These are phyloP conservation scores for Baccha elongata DNA, from an alignment of 2,888 invertebrate genomes.

Conservation along the genomic window DNA sequence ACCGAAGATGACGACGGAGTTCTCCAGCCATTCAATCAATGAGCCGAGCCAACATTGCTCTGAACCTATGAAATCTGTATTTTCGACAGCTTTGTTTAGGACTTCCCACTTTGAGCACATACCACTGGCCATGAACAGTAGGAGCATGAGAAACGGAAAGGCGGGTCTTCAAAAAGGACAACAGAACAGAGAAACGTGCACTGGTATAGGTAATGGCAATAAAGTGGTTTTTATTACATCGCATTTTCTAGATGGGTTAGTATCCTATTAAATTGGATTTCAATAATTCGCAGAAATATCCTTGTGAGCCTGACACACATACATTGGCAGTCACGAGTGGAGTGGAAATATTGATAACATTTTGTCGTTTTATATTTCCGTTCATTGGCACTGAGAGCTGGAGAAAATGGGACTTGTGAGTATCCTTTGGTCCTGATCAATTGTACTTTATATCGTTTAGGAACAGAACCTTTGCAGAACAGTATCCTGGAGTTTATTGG, in stretches of 20 bases:
- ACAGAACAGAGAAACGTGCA: constrained; percentile 51
- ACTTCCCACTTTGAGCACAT: not conserved
- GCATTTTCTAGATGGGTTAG: constrained; percentile 65
- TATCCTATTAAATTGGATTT: constrained; percentile 66
- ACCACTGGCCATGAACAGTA: constrained; percentile 41
- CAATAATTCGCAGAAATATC: constrained; percentile 63
- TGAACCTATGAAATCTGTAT: constrained; percentile 65
- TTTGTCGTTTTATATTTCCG: constrained; percentile 62
- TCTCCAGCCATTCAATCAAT: constrained; percentile 67
- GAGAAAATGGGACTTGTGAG: constrained; percentile 12
- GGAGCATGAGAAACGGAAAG: constrained; percentile 39
- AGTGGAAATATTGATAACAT: constrained; percentile 64
- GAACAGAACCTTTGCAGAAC: not conserved
- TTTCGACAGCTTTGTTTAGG: constrained; percentile 63
- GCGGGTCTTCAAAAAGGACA: constrained; percentile 46
- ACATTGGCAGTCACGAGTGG: constrained; percentile 45
- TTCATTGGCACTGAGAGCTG: constrained; percentile 26
- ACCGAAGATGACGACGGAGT: constrained; percentile 55
- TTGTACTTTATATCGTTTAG: constrained; percentile 46
- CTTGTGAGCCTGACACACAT: constrained; percentile 55
- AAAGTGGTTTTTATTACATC: constrained; percentile 70
- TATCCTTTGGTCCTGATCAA: constrained; percentile 57
- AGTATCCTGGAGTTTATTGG: constrained; percentile 44
- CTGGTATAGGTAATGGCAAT: constrained; percentile 42
- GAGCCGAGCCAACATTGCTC: constrained; percentile 62